Base-by-base conservation (phyloP, 2,113 vertebrate species). In the Brachyhypopomus gauderio region DNA sequence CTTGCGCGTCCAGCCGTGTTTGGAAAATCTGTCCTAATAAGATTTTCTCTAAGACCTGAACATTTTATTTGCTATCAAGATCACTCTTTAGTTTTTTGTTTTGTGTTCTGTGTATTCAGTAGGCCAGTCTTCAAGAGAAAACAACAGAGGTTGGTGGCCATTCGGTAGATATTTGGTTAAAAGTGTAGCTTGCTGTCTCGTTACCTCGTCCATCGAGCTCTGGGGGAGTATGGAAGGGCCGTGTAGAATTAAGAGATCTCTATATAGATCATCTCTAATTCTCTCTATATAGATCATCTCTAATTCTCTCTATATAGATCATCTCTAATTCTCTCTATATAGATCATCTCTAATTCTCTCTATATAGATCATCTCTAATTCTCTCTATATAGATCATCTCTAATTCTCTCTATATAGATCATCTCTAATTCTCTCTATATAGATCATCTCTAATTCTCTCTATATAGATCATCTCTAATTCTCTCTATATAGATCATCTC, bases 361-460 rank as follows among this genome's bases (percentile, higher is more conserved):
- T 52, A 11, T 52, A 75, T 75, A 75, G 75, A 85, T 82, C 80
- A 25, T 79, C 75, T 78, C 72, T 71, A 79, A 82, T 82, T 82
- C 58, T 45, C 8, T 52, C 12, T 52, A 11, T 52, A 75, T 75
- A 75, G 75, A 85, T 82, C 80, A 25, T 79, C 75, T 78, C 72
- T 71, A 79, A 82, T 82, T 82, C 58, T 45, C 8, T 52, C 12
- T 52, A 11, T 52, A 75, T 75, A 75, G 75, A 85, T 82, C 80
- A 25, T 79, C 75, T 78, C 72, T 71, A 79, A 82, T 82, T 82
- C 58, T 45, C 8, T 52, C 12, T 52, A 11, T 52, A 75, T 75
- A 75, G 75, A 85, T 82, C 80, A 25, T 79, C 75, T 78, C 72
- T 71, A 79, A 82, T 82, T 82, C 58, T 45, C 8, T 52, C 12